Evolutionary conservation across 2,888 invertebrate species (phyloP).

Genomic region (Dorcus parallelipipedus): DNA sequence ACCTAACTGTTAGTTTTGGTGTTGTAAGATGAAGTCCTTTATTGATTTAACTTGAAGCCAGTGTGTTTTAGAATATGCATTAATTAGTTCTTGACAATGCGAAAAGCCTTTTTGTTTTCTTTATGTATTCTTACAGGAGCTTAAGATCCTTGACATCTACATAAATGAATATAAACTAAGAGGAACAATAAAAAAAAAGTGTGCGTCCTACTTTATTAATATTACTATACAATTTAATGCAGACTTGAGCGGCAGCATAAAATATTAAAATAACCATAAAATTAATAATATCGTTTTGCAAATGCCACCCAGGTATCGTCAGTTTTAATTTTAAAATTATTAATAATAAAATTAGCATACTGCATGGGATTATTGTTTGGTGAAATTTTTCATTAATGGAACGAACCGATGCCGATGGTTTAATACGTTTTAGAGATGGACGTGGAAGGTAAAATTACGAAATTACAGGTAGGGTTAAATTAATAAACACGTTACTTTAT

Average conservation of each 20-base stretch:
- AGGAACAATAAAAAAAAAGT: no score
- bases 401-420: not conserved
- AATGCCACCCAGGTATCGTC: constrained; percentile 16
- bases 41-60: no score
- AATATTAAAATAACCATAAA: constrained; percentile 17
- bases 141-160: no score
- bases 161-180: no score
- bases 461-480: constrained; percentile 23
- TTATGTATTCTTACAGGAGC: no score
- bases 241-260: not conserved
- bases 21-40: no score
- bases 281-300: constrained; percentile 15
- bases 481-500: constrained; percentile 31
- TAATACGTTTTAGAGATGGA: not conserved
- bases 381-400: constrained; percentile 10
- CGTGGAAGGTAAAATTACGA: constrained; percentile 10
- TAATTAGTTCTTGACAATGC: no score
- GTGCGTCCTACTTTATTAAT: no score
- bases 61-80: no score
- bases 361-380: constrained; percentile 10
- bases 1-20: not conserved
- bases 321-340: constrained; percentile 10
- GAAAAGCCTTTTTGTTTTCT: no score
- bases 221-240: no score
- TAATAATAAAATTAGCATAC: constrained; percentile 12